Evolutionary conservation across 35 echinoderm and acorn worm species (phyloP).

Genomic region (Chiridota heheva): DNA sequence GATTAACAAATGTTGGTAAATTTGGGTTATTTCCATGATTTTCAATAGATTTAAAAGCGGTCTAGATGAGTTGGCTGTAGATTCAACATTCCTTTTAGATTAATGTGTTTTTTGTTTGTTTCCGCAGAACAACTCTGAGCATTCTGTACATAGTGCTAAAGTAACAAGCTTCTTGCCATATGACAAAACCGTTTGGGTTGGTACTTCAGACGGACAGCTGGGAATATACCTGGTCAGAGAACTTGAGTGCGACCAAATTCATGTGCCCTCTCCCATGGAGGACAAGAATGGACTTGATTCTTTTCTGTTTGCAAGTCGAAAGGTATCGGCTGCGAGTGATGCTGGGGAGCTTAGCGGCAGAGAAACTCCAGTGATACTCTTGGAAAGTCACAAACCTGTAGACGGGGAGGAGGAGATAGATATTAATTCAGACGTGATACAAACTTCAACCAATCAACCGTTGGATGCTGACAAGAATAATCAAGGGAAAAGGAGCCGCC

Average conservation of each 20-base stretch:
- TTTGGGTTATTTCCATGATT: too few species aligned
- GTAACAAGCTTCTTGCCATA: slow-evolving; percentile 75
- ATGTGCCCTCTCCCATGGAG: slow-evolving; percentile 33
- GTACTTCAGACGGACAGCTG: slow-evolving; percentile 83
- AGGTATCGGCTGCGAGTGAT: background rate
- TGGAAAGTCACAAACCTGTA: too few species aligned
- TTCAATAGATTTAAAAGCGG: too few species aligned
- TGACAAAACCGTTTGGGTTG: slow-evolving; percentile 83
- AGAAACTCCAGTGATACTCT: too few species aligned
- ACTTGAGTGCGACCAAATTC: slow-evolving; percentile 15
- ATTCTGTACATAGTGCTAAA: slow-evolving; percentile 46
- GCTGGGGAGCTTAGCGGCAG: background rate
- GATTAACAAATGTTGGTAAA: too few species aligned
- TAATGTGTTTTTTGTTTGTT: slow-evolving; percentile 1
- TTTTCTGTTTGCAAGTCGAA: too few species aligned
- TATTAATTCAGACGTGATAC: too few species aligned
- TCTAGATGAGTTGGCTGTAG: too few species aligned
- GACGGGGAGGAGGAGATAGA: too few species aligned
- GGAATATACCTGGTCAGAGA: slow-evolving; percentile 70
- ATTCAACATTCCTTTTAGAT: too few species aligned
- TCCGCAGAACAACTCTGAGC: slow-evolving; percentile 46
- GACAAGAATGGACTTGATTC: slow-evolving; percentile 5
- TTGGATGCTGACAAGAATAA: slow-evolving; percentile 7
- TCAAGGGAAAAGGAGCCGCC: background rate
- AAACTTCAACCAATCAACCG: too few species aligned